phyloP scores from a whole-genome alignment of 2,888 invertebrate species.

The Protodeltote pygarga region DNA sequence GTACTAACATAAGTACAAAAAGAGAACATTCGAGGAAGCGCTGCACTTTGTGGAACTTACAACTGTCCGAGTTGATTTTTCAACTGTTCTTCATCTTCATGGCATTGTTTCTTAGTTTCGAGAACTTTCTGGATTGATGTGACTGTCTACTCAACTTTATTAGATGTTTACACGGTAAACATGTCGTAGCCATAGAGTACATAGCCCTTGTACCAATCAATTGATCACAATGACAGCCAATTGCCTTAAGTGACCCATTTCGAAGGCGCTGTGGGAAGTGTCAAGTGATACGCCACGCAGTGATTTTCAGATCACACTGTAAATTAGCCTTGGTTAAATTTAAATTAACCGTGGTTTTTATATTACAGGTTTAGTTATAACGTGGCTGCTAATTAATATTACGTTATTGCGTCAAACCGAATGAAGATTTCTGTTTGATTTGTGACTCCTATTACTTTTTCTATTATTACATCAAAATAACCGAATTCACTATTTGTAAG shows the following conservation, averaged over 20 bases:
- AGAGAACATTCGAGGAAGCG: not conserved
- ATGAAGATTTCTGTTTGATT: too few relatives aligned
- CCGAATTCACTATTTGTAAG: too few relatives aligned
- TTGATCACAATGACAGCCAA: slow-evolving; percentile 62
- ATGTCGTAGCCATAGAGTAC: too few relatives aligned
- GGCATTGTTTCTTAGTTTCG: slow-evolving; percentile 10
- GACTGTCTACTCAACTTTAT: slow-evolving; percentile 2
- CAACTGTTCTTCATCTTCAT: slow-evolving; percentile 6
- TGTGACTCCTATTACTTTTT: too few relatives aligned
- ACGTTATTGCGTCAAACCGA: not conserved
- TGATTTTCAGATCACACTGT: slow-evolving; percentile 25
- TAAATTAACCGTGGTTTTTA: not conserved
- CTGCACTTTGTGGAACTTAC: slow-evolving; percentile 11
- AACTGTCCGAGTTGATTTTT: slow-evolving; percentile 18
- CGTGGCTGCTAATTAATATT: too few relatives aligned
- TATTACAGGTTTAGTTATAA: not conserved
- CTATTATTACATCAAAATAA: too few relatives aligned
- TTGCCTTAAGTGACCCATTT: slow-evolving; percentile 53
- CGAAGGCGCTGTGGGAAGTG: not conserved
- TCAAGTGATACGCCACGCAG: slow-evolving; percentile 16
- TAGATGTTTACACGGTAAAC: slow-evolving; percentile 49
- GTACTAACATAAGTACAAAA: not conserved
- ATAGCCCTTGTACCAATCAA: slow-evolving; percentile 62
- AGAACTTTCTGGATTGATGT: slow-evolving; percentile 10
- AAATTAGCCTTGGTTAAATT: not conserved